phyloP scores from a whole-genome alignment of 2,797 vertebrate species.

The Bucorvus abyssinicus region DNA sequence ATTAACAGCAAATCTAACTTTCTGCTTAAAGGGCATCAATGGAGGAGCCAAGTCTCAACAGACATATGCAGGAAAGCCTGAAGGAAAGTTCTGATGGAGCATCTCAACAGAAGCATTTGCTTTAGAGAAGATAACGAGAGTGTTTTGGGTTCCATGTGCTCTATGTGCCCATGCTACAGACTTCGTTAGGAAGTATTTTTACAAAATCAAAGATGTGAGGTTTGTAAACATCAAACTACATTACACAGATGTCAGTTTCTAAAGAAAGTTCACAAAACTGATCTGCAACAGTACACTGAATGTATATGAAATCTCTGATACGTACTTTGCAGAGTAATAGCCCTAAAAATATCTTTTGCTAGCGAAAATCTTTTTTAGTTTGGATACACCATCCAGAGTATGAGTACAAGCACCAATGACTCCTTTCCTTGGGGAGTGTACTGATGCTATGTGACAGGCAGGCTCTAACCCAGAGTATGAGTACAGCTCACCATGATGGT shows the following conservation, averaged over 20 bases:
- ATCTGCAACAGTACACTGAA: not conserved
- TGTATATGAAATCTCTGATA: not conserved
- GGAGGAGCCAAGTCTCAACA: not conserved
- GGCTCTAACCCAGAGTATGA: not conserved
- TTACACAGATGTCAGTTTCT: not conserved
- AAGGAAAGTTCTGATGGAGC: not conserved
- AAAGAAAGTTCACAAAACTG: not conserved
- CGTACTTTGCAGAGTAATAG: not conserved
- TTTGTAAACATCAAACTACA: not conserved
- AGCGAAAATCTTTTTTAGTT: not conserved
- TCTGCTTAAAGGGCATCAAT: not conserved
- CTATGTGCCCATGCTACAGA: not conserved
- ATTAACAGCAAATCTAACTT: not conserved
- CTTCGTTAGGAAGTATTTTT: not conserved
- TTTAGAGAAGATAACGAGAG: not conserved
- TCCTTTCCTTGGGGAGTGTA: not conserved
- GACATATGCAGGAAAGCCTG: not conserved
- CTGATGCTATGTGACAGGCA: not conserved
- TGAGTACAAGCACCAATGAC: rapidly evolving
- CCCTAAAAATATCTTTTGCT: not conserved
- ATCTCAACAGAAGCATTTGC: not conserved
- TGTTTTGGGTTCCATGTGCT: not conserved
- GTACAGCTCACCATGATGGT: not conserved
- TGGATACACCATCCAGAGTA: not conserved
- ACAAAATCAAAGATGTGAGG: not conserved